Evolutionary conservation across 2,888 invertebrate species (phyloP), one percentile per base, ranked within the genome.

Genomic region (Parasteatoda lunata): DNA sequence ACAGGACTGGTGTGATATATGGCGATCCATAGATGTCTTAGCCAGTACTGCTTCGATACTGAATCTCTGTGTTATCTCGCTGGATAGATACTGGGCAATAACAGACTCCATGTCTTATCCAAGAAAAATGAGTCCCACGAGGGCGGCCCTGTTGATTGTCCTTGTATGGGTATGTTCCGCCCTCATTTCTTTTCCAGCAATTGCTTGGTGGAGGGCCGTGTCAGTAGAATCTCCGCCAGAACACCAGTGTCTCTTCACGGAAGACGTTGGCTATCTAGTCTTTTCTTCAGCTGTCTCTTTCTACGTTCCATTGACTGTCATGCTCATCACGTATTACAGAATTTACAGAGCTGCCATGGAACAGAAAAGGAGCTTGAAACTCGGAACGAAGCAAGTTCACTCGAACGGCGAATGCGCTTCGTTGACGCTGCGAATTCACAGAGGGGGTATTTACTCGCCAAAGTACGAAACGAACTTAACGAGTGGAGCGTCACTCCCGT

Each of bases 101-200:
- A 98, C 98, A 13, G 98, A 99, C 93, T 99, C 99, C 0, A 98
- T 99, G 90, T 97, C 97, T 73, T 99, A 99, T 93, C 98, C 98
- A 2, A 96, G 96, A 93, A 94, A 96, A 89, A 98, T 99, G 97
- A 97, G 97, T 49, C 95, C 96, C 68, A 94, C 95, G 86, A 94
- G 97, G 84, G 97, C 98, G 0, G 95, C 95, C 4, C 94, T 96
- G 49, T 94, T 98, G 8, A 98, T 99, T 89, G 96, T 96, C 0
- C 95, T 96, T 7, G 98, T 99, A 6, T 99, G 99, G 99, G 94
- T 98, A 64, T 97, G 98, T 92, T 98, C 98, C 13, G 96, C 97
- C 85, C 95, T 97, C 47, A 98, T 99, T 91, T 98, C 98, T 4
- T 99, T 99, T 92, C 99, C 99, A 4, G 99, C 99, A 3, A 99